Conservation (phyloP, 2,888 invertebrate species). For the Lottia gigantea region DNA sequence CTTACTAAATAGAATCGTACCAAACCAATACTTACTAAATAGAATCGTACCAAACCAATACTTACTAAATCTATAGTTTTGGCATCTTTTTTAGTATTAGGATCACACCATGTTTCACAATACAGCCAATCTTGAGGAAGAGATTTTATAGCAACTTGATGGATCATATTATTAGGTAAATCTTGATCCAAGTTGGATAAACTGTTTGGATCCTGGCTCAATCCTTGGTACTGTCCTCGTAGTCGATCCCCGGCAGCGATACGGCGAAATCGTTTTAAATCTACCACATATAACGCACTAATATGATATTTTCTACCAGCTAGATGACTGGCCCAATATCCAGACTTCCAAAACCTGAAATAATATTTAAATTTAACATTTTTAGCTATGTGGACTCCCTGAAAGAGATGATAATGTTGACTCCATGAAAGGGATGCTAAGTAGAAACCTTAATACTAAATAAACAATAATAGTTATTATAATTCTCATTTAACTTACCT, state of each 20-base stretch:
- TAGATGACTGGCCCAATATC: constrained; percentile 99
- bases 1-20: no score
- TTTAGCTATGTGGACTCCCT: background rate
- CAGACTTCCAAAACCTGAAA: constrained; percentile 94
- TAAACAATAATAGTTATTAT: no score
- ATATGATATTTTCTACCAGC: constrained; percentile 88
- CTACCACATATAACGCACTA: constrained; percentile 97
- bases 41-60: no score
- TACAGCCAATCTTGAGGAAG: constrained; percentile 99
- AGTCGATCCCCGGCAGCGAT: constrained; percentile 98
- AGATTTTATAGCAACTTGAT: constrained; percentile 93
- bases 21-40: no score
- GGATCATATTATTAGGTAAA: constrained; percentile 99
- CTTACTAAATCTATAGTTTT: constrained; percentile 64
- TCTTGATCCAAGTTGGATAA: constrained; percentile 95
- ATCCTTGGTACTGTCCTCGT: constrained; percentile 97
- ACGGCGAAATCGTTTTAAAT: constrained; percentile 92
- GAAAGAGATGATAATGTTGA: no score
- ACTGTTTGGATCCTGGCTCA: constrained; percentile 99
- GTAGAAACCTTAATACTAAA: no score
- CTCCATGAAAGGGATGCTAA: no score
- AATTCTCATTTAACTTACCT: no score
- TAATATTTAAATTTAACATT: background rate
- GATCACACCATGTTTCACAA: constrained; percentile 99
- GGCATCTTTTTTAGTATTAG: constrained; percentile 85